Percentiles rank a stretch among this genome's conserved stretches.
Evolutionary conservation across 1,140 invertebrate genomes (phyloP).

Genomic region (Drosophila auraria): DNA sequence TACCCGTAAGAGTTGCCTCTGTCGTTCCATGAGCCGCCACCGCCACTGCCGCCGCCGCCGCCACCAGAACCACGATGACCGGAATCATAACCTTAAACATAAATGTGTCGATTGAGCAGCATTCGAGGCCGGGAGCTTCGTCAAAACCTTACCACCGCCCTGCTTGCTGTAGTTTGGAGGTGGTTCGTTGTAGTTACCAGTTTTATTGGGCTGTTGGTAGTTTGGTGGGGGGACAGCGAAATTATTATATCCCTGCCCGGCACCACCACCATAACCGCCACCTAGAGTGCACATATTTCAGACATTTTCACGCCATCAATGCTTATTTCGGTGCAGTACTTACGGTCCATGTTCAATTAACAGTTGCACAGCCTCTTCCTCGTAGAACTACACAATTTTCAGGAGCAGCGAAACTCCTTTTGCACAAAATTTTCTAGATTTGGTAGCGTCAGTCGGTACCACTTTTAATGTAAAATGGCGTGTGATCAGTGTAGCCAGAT

Average conservation of each 20-base stretch:
- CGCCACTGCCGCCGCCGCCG: constrained; percentile 78
- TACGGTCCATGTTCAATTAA: constrained; percentile 65
- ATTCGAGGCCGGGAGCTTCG: background rate
- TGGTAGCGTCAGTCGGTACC: constrained; percentile 50
- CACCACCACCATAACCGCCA: constrained; percentile 77
- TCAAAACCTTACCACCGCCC: constrained; percentile 64
- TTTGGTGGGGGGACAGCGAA: constrained; percentile 83
- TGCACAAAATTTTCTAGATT: constrained; percentile 4
- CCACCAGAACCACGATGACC: constrained; percentile 84
- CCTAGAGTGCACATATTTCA: constrained; percentile 51
- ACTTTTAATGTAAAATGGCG: constrained; percentile 70
- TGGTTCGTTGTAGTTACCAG: constrained; percentile 78
- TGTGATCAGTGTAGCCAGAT: constrained; percentile 12
- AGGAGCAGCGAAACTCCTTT: constrained; percentile 18
- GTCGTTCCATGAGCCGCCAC: constrained; percentile 79
- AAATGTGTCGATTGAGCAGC: constrained; percentile 21
- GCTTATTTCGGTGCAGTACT: constrained; percentile 31
- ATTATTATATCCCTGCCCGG: constrained; percentile 79
- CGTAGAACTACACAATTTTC: constrained; percentile 10
- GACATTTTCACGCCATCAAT: constrained; percentile 16
- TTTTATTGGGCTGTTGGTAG: constrained; percentile 79
- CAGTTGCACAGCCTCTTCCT: constrained; percentile 11
- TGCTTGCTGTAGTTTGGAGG: constrained; percentile 80
- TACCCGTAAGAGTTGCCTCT: constrained; percentile 86
- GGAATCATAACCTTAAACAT: constrained; percentile 83